These are phyloP conservation scores for Apantesis nais DNA, from an alignment of 2,888 invertebrate species.

Conservation along the genomic window DNA sequence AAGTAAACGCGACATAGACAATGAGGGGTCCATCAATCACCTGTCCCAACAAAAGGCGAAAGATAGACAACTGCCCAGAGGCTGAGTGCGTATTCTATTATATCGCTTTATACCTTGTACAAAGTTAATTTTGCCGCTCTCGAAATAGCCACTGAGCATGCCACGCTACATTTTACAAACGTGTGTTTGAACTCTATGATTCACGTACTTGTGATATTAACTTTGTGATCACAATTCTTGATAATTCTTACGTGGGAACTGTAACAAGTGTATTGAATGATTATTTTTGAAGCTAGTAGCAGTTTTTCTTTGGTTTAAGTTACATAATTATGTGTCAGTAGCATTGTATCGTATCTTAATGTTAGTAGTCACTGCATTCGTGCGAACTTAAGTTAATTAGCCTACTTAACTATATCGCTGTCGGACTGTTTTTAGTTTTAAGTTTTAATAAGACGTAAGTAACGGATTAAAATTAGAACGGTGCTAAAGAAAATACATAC, in stretches of 20 bases:
- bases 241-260: conserved; percentile 72
- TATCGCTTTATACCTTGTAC: conserved; percentile 51
- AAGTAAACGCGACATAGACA: conserved; percentile 75
- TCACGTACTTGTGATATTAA: conserved; percentile 45
- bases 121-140: conserved; percentile 51
- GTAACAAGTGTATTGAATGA: conserved; percentile 71
- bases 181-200: conserved; percentile 38
- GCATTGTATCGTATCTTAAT: conserved; percentile 35
- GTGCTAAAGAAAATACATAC: neutral
- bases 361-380: conserved; percentile 36
- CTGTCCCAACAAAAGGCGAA: conserved; percentile 70
- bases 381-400: conserved; percentile 47
- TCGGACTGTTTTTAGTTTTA: conserved; percentile 25
- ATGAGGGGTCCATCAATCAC: conserved; percentile 77
- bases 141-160: conserved; percentile 30
- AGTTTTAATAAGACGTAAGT: neutral
- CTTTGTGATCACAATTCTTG: conserved; percentile 57
- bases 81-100: conserved; percentile 68
- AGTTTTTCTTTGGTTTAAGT: conserved; percentile 68
- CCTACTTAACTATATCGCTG: conserved; percentile 28
- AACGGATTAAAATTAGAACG: neutral
- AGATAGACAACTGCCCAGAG: conserved; percentile 71
- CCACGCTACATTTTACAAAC: conserved; percentile 19
- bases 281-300: conserved; percentile 67
- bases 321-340: conserved; percentile 57